These are phyloP conservation scores for Argyrosomus japonicus DNA, from an alignment of 2,113 vertebrate species.

Conservation along the genomic window DNA sequence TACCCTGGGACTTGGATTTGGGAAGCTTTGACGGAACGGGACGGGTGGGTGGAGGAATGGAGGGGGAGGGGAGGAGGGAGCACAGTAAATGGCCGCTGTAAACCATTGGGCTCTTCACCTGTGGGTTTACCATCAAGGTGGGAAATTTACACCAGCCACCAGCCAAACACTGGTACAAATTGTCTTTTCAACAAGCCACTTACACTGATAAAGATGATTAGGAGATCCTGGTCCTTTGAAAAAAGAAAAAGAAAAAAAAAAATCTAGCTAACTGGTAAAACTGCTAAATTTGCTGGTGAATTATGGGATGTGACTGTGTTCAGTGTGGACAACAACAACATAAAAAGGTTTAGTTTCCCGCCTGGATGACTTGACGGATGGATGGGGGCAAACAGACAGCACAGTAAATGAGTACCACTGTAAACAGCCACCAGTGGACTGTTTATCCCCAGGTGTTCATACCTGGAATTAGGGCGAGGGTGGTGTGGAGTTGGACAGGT, in stretches of 20 bases:
- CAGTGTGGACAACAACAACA: not conserved
- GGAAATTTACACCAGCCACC: constrained; percentile 57
- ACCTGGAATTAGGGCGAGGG: constrained; percentile 3
- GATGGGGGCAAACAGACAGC: constrained; percentile 8
- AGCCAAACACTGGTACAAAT: constrained; percentile 31
- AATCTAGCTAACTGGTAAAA: constrained; percentile 4
- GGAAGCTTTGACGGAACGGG: constrained; percentile 44
- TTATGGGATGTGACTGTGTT: constrained; percentile 9
- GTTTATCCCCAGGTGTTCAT: not conserved
- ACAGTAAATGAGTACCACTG: constrained; percentile 36
- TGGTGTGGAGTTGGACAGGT: not conserved
- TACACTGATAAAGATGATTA: constrained; percentile 43
- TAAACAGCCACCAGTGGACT: constrained; percentile 22
- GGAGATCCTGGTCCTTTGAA: constrained; percentile 21
- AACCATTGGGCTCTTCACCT: constrained; percentile 50
- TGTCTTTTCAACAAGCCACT: constrained; percentile 56
- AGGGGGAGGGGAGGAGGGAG: constrained; percentile 3
- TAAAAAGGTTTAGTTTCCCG: constrained; percentile 31
- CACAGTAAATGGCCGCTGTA: constrained; percentile 47
- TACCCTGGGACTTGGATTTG: constrained; percentile 56
- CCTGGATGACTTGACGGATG: constrained; percentile 20
- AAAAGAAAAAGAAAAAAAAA: not conserved
- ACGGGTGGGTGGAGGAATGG: not conserved
- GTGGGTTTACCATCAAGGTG: constrained; percentile 37
- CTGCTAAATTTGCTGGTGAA: not conserved